Evolutionary conservation across 2,797 vertebrate species (phyloP).

Genomic region (Ctenochaetus hawaiiensis): DNA sequence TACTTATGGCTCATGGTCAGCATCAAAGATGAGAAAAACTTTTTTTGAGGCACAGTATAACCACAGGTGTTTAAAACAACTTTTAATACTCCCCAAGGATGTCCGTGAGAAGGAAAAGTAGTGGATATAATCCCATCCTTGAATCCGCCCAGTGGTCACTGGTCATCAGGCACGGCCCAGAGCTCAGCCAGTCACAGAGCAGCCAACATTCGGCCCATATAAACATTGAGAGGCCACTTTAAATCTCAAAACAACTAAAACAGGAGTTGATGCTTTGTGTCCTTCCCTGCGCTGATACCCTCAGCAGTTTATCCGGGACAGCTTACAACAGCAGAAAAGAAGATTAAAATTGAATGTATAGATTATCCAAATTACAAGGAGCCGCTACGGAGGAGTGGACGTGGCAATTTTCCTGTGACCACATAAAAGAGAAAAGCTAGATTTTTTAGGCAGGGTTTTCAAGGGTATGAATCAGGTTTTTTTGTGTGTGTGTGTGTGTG

Average conservation of each 20-base stretch:
- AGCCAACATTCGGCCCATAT: conserved; percentile 4
- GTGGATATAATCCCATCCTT: conserved; percentile 17
- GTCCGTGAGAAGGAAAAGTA: conserved; percentile 39
- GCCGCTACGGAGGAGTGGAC: conserved; percentile 11
- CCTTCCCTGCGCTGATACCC: conserved; percentile 19
- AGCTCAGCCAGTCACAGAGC: conserved; percentile 52
- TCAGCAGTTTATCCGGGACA: conserved; percentile 11
- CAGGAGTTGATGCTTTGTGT: background rate
- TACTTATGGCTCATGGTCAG: conserved; percentile 14
- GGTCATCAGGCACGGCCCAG: conserved; percentile 60
- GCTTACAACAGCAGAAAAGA: conserved; percentile 3
- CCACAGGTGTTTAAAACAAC: conserved; percentile 66
- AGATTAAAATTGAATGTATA: conserved; percentile 32
- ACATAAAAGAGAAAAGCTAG: conserved; percentile 29
- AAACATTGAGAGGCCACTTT: conserved; percentile 26
- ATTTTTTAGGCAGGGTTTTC: conserved; percentile 24
- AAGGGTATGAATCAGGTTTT: conserved; percentile 16
- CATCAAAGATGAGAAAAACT: conserved; percentile 62
- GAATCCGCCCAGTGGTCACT: conserved; percentile 59
- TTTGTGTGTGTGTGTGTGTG: background rate
- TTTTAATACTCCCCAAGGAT: conserved; percentile 49
- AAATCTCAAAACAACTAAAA: conserved; percentile 18
- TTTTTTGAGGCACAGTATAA: conserved; percentile 35
- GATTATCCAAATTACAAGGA: conserved; percentile 60
- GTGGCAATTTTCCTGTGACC: conserved; percentile 37